A percentile compares a stretch with the other conserved stretches of the same genome.
Conservation (phyloP, 2,888 invertebrate species). For the Conomelus anceps region DNA sequence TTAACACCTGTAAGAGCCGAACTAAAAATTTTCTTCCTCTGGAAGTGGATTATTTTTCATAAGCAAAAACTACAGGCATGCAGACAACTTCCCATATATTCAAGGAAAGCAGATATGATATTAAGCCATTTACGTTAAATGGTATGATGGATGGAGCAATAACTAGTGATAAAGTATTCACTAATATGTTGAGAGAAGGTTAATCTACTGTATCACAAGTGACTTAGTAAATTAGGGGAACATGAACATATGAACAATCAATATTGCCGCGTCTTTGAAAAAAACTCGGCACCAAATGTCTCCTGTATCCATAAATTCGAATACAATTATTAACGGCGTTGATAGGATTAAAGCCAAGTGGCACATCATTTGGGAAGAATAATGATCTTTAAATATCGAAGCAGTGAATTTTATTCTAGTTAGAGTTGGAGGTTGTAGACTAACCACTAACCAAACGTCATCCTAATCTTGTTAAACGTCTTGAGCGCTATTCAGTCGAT, state of each 20-base stretch:
- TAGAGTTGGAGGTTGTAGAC: too few species aligned
- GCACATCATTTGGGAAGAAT: neutral
- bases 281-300: neutral
- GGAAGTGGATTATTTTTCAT: neutral
- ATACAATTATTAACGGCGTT: neutral
- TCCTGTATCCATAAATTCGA: neutral
- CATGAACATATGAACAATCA: neutral
- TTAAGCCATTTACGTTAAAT: neutral
- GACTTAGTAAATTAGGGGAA: neutral
- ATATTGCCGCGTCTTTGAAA: neutral
- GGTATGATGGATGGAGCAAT: neutral
- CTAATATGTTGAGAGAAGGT: neutral
- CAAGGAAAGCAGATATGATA: neutral
- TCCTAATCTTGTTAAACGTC: neutral
- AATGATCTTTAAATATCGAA: neutral
- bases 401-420: neutral
- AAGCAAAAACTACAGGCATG: neutral
- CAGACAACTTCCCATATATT: too few species aligned
- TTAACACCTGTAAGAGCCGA: too few species aligned
- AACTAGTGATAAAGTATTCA: neutral
- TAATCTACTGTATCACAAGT: neutral
- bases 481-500: neutral
- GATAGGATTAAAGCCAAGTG: neutral
- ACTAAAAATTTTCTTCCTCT: too few species aligned
- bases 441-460: neutral